phyloP scores from a whole-genome alignment of 2,113 vertebrate genomes.

The Hymenochirus boettgeri region DNA sequence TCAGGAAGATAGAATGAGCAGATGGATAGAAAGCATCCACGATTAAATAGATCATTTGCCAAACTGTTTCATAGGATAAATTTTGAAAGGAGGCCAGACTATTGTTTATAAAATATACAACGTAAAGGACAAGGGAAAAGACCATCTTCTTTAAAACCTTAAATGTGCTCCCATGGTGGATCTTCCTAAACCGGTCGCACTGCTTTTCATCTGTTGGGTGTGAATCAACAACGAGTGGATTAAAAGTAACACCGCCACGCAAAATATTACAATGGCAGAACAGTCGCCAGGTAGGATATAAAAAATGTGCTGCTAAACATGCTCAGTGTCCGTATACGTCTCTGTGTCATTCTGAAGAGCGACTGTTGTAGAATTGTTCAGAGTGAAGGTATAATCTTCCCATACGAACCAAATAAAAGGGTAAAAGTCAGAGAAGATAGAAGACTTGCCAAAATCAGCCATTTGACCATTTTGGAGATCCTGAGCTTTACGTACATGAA shows the following conservation, averaged over 20 bases:
- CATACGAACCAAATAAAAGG: not conserved
- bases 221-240: not conserved
- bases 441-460: constrained; percentile 32
- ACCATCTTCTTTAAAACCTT: not conserved
- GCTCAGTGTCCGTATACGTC: not conserved
- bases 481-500: constrained; percentile 42
- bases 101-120: not conserved
- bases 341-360: not conserved
- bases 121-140: not conserved
- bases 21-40: too few species aligned
- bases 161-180: not conserved
- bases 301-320: too few species aligned
- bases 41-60: too few species aligned
- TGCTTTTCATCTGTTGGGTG: not conserved
- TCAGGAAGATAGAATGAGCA: too few species aligned
- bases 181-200: not conserved
- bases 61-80: too few species aligned
- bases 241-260: not conserved
- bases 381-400: not conserved
- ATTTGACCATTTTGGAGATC: constrained; percentile 37
- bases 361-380: not conserved
- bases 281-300: not conserved
- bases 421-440: fast-evolving
- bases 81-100: not conserved
- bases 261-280: not conserved